Base-by-base conservation (phyloP, 2,888 invertebrate species). In the Thecocarcelia acutangulata region DNA sequence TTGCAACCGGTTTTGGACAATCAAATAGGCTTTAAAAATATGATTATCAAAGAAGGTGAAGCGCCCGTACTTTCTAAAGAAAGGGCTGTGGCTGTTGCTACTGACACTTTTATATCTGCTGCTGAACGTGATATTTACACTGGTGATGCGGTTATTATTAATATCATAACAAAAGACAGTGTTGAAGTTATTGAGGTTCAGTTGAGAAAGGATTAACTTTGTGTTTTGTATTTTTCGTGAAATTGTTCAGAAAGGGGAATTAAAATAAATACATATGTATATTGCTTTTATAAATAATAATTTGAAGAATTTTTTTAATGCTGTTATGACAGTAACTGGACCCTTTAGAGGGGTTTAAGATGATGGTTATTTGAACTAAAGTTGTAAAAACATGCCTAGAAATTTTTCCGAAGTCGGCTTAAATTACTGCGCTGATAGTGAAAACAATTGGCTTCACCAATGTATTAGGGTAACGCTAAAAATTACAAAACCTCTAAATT, bases 91-190 rank as follows among this genome's bases (percentile, higher is more conserved):
- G 93, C 94, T 5, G 92, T 99, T 40, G 92, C 98, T 50, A 97
- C 97, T 87, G 99, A 99, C 92, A 97, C 97, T 0, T 99, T 99
- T 90, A 97, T 97, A 86, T 97, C 98, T 70, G 99, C 99, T 3
- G 97, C 98, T 1, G 99, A 99, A 90, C 94, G 99, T 88, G 99
- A 99, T 90, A 99, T 98, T 87, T 96, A 97, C 88, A 98, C 98
- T 76, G 99, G 99, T 61, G 99, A 99, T 92, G 94, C 94, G 77
- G 95, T 98, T 85, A 92, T 93, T 80, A 95, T 99, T 84, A 94
- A 96, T 86, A 93, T 98, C 82, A 96, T 98, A 85, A 97, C 97
- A 17, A 96, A 96, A 85, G 95, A 95, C 91, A 98, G 98, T 0
- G 93, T 96, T 78, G 92, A 93, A 84, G 93, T 94, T 3, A 88